These are phyloP conservation scores for Anolis carolinensis DNA, from an alignment of 2,113 vertebrate genomes.

Conservation along the genomic window DNA sequence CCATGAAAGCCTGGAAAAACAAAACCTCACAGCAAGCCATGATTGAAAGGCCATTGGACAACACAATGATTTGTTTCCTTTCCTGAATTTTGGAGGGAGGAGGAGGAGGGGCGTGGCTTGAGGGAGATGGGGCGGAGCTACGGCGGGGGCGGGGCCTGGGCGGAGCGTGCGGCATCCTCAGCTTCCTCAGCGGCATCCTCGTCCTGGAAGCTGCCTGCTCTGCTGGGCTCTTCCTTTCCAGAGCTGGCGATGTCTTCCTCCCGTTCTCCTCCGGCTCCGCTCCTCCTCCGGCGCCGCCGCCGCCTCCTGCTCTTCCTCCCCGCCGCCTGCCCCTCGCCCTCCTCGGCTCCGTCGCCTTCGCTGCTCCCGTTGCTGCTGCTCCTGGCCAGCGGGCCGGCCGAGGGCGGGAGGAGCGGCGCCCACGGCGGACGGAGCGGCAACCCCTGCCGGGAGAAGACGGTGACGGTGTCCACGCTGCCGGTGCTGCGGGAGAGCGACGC, in stretches of 20 bases:
- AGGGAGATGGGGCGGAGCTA: neutral
- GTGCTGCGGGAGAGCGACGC: constrained; percentile 94
- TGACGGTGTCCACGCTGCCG: constrained; percentile 93
- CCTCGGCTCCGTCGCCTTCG: constrained; percentile 32
- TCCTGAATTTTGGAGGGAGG: neutral
- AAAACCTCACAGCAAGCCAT: no score
- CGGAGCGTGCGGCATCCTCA: neutral
- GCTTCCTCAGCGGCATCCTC: no score
- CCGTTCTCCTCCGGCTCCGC: constrained; percentile 20
- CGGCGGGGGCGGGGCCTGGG: neutral
- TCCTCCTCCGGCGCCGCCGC: constrained; percentile 19
- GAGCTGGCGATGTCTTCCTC: neutral
- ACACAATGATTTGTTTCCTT: no score
- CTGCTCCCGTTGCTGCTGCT: constrained; percentile 38
- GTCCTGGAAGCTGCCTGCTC: neutral
- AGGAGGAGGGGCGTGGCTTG: neutral
- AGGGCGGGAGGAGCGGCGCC: constrained; percentile 24
- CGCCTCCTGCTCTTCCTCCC: constrained; percentile 31
- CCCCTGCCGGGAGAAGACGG: constrained; percentile 88
- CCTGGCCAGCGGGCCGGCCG: constrained; percentile 59
- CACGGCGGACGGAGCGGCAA: constrained; percentile 35
- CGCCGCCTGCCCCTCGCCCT: constrained; percentile 36
- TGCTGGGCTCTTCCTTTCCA: constrained; percentile 22
- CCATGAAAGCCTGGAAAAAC: no score
- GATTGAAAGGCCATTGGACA: no score